phyloP scores from a whole-genome alignment of 2,797 vertebrate genomes.

The Acanthornis magna region DNA sequence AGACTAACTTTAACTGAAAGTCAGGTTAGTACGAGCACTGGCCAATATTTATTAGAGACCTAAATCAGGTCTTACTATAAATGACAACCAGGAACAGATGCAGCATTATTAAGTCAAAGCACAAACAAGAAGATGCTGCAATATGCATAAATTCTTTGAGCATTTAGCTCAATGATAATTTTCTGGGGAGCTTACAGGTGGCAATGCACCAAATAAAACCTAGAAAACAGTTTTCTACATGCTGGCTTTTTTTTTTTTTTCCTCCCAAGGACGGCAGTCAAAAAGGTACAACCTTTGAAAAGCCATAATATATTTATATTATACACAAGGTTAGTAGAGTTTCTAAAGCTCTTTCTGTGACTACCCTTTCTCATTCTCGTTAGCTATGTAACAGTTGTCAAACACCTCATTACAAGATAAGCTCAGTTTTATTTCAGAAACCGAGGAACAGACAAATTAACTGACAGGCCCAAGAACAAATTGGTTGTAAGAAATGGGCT shows the following conservation, averaged over 20 bases:
- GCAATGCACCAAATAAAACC: not conserved
- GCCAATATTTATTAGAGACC: not conserved
- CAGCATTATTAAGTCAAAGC: not conserved
- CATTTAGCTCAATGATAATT: not conserved
- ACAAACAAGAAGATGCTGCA: not conserved
- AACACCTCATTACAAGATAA: conserved; percentile 12
- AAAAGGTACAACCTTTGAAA: not conserved
- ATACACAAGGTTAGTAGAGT: not conserved
- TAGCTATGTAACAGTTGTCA: not conserved
- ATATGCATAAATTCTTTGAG: not conserved
- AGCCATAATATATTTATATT: not conserved
- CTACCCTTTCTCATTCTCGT: not conserved
- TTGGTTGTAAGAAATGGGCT: not conserved
- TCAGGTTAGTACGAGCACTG: too few species aligned
- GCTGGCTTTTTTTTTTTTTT: not conserved
- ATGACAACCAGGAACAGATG: not conserved
- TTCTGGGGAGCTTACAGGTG: not conserved
- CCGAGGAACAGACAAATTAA: not conserved
- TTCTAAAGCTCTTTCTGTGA: not conserved
- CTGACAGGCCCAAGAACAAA: conserved; percentile 21
- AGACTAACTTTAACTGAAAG: not conserved
- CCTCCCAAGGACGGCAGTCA: not conserved
- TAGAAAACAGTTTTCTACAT: not conserved
- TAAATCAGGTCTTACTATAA: not conserved
- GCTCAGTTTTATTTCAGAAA: conserved; percentile 22